A percentile compares a stretch with the other conserved stretches of the same genome.
These are phyloP conservation scores for Syrmaticus mikado DNA, from an alignment of 2,113 vertebrate genomes.

Conservation along the genomic window DNA sequence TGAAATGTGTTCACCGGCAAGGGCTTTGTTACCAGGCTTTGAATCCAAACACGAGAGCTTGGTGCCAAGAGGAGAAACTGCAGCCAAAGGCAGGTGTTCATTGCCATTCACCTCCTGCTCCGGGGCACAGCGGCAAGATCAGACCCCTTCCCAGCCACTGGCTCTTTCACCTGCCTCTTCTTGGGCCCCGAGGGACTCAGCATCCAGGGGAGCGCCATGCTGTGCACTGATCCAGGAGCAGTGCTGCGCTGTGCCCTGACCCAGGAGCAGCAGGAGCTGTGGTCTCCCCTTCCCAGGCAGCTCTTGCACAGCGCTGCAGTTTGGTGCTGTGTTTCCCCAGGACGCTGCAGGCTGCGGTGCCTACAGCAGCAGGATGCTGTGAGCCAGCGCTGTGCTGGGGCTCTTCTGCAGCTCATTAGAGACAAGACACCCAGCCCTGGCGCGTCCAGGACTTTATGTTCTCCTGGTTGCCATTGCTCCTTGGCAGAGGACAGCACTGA, in stretches of 20 bases:
- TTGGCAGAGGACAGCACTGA: background rate
- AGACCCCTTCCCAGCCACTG: constrained; percentile 63
- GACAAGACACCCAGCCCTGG: background rate
- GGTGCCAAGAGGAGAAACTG: constrained; percentile 56
- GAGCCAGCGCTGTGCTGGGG: background rate
- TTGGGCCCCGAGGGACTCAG: background rate
- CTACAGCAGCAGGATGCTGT: background rate
- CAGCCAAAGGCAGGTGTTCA: constrained; percentile 72
- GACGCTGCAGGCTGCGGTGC: background rate
- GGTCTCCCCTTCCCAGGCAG: background rate
- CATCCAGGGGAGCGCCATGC: background rate
- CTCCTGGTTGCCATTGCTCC: background rate
- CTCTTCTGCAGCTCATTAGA: background rate
- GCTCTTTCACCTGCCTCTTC: constrained; percentile 65
- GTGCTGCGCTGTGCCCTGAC: accelerated
- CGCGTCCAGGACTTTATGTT: background rate
- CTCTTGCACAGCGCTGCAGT: background rate
- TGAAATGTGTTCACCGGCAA: constrained; percentile 65
- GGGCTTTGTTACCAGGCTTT: constrained; percentile 61
- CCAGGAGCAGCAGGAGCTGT: accelerated
- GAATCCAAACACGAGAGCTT: background rate
- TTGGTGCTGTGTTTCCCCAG: background rate
- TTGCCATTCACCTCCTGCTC: constrained; percentile 56
- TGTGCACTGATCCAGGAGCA: accelerated
- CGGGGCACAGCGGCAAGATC: constrained; percentile 58